Evolutionary conservation across 2,888 invertebrate genomes (phyloP).

Genomic region (Monopis laevigella): DNA sequence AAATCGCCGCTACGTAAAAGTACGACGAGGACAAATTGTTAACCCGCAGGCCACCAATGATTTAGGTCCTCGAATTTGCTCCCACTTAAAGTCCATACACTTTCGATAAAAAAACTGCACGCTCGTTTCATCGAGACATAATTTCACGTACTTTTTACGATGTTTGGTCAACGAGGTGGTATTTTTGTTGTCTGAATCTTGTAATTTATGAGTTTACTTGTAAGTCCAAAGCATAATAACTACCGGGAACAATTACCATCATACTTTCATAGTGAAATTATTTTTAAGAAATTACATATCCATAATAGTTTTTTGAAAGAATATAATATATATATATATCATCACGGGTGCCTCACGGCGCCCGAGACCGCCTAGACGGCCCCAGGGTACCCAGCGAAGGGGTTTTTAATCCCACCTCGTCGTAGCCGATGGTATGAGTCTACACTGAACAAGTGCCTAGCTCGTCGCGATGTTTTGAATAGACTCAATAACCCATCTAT

Average conservation of each 20-base stretch:
- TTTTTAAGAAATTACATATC: no score
- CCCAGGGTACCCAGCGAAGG: no score
- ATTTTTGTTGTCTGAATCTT: slow-evolving; percentile 5
- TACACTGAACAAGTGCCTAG: no score
- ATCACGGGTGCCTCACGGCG: no score
- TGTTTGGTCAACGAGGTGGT: slow-evolving; percentile 10
- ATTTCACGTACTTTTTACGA: slow-evolving; percentile 5
- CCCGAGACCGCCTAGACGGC: no score
- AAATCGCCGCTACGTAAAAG: slow-evolving; percentile 11
- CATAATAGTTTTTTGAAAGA: no score
- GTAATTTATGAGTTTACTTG: slow-evolving; percentile 7
- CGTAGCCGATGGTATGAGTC: no score
- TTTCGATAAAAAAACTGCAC: slow-evolving; percentile 9
- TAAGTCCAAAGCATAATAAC: slow-evolving; percentile 4
- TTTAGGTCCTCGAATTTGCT: slow-evolving; percentile 28
- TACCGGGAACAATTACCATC: slow-evolving; percentile 1
- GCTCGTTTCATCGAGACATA: slow-evolving; percentile 11
- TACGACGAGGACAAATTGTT: slow-evolving; percentile 13
- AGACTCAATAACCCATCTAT: no score
- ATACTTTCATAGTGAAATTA: no score
- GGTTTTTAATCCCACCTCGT: no score
- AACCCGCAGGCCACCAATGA: slow-evolving; percentile 20
- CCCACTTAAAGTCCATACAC: slow-evolving; percentile 21
- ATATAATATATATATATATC: no score
- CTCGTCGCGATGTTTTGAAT: no score